phyloP scores from a whole-genome alignment of 2,888 invertebrate genomes.

The Synergus itoensis region DNA sequence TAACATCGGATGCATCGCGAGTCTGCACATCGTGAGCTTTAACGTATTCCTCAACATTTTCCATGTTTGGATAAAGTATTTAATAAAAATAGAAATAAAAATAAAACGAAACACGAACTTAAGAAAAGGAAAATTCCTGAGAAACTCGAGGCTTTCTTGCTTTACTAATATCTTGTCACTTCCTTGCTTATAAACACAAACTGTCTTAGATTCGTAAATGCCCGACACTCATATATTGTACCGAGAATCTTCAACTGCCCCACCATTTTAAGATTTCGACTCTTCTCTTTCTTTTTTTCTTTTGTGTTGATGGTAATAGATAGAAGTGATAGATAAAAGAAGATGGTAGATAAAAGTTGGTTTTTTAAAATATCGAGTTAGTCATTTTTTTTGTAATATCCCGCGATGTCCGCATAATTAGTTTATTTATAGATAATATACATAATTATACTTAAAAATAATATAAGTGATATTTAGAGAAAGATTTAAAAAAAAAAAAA shows the following conservation, averaged over 20 bases:
- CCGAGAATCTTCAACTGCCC: slow-evolving; percentile 43
- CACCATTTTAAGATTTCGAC: slow-evolving; percentile 48
- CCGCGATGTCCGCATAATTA: too few relatives aligned
- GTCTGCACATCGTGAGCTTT: slow-evolving; percentile 85
- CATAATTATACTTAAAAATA: too few relatives aligned
- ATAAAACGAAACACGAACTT: not conserved
- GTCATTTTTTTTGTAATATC: not conserved
- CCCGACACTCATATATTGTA: slow-evolving; percentile 13
- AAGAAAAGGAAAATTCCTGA: slow-evolving; percentile 1
- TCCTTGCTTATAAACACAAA: slow-evolving; percentile 8
- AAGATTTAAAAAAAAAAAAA: too few relatives aligned
- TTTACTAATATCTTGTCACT: slow-evolving; percentile 4
- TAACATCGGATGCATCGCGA: slow-evolving; percentile 82
- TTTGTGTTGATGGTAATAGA: slow-evolving; percentile 9
- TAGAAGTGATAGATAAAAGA: not conserved
- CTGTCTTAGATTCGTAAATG: slow-evolving; percentile 34
- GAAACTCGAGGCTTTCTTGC: not conserved
- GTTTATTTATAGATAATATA: too few relatives aligned
- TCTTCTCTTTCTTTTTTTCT: slow-evolving; percentile 41
- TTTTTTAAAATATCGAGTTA: not conserved
- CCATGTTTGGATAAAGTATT: slow-evolving; percentile 60
- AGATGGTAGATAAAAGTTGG: not conserved
- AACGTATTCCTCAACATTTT: slow-evolving; percentile 79
- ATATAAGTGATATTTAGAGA: too few relatives aligned
- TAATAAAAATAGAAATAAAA: not conserved